A percentile compares a stretch with the other conserved stretches of the same genome.
Evolutionary conservation across 2,113 vertebrate genomes (phyloP).

Genomic region (Neogale vison): DNA sequence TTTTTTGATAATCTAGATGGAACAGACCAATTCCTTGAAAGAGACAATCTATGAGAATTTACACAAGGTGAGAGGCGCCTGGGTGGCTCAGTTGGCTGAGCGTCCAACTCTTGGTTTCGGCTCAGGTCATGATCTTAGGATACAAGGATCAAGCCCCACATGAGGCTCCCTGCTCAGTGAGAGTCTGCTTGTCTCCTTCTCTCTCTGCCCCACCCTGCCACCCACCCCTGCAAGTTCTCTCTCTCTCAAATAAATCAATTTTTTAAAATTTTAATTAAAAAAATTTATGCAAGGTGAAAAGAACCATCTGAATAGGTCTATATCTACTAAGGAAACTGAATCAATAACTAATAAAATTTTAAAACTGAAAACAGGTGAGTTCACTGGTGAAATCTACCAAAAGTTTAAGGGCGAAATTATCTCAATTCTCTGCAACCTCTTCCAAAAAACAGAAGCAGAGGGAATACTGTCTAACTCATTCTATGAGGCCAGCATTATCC

Average conservation of each 20-base stretch:
- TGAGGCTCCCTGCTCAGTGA: background rate
- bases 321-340: background rate
- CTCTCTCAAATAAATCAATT: background rate
- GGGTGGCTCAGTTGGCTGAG: background rate
- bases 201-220: background rate
- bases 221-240: background rate
- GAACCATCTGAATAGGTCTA: background rate
- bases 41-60: background rate
- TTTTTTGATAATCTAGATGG: background rate
- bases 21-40: background rate
- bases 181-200: background rate
- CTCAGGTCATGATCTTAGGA: background rate
- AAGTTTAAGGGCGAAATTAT: background rate
- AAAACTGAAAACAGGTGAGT: background rate
- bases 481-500: background rate
- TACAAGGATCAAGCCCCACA: background rate
- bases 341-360: background rate
- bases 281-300: background rate
- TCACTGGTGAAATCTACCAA: background rate
- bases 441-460: background rate
- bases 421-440: background rate
- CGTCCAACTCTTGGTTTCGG: background rate
- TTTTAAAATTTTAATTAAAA: background rate
- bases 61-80: background rate
- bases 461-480: background rate